Evolutionary conservation across 1,140 invertebrate genomes (phyloP).

Genomic region (Mamestra configurata): DNA sequence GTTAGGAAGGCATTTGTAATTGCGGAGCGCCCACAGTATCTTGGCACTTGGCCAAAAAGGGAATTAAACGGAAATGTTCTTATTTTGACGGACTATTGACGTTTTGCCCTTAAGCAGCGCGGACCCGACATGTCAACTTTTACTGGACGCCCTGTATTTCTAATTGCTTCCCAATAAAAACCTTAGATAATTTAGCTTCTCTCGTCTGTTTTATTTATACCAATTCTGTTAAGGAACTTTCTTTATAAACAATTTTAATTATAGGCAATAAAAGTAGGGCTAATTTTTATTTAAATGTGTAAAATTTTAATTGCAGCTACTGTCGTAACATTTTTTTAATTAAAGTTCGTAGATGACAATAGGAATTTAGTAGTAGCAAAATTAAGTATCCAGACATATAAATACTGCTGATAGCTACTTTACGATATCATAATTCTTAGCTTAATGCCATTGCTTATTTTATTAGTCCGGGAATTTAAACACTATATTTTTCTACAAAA

Average conservation of each 20-base stretch:
- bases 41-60: background rate
- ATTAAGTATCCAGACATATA: background rate
- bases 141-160: background rate
- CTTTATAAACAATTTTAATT: background rate
- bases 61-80: background rate
- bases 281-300: background rate
- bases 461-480: constrained; percentile 2
- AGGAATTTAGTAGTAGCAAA: background rate
- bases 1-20: constrained; percentile 46
- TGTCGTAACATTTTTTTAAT: background rate
- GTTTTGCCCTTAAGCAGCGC: background rate
- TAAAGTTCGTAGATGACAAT: too few relatives aligned
- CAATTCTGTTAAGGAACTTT: background rate
- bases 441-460: background rate
- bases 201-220: background rate
- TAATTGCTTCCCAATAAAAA: constrained; percentile 26
- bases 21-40: background rate
- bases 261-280: background rate
- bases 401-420: background rate
- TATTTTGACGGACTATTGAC: background rate
- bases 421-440: background rate
- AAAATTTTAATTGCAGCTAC: background rate
- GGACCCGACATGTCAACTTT: background rate
- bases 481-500: background rate
- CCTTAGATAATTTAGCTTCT: background rate